Percentiles rank a stretch among this genome's conserved stretches.
These are phyloP conservation scores for Taurulus bubalis DNA, from an alignment of 2,113 vertebrate species.

Conservation along the genomic window DNA sequence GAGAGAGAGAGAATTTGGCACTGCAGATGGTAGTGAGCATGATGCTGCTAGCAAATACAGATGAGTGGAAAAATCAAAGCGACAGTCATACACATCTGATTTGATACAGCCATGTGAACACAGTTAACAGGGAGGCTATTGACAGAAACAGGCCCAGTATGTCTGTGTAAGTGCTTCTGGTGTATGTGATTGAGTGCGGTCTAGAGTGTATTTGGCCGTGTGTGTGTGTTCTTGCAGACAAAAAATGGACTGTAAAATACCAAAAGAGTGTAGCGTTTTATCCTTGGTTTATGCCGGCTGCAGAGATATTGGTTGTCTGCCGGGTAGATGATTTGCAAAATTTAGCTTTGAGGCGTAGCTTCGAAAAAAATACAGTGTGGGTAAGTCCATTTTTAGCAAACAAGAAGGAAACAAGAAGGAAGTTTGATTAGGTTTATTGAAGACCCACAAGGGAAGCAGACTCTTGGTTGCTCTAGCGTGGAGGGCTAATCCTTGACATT, in stretches of 20 bases:
- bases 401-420: background rate
- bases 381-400: slow-evolving; percentile 4
- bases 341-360: background rate
- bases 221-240: slow-evolving; percentile 12
- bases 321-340: background rate
- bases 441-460: background rate
- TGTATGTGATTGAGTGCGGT: slow-evolving; percentile 28
- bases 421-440: background rate
- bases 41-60: slow-evolving; percentile 57
- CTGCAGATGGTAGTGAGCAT: slow-evolving; percentile 29
- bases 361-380: background rate
- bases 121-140: slow-evolving; percentile 63
- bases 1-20: slow-evolving; percentile 43
- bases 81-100: slow-evolving; percentile 72
- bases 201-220: background rate
- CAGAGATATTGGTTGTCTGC: background rate
- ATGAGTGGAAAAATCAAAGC: slow-evolving; percentile 80
- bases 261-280: background rate
- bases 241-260: slow-evolving; percentile 20
- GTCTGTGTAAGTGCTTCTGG: slow-evolving; percentile 37
- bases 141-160: slow-evolving; percentile 54
- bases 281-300: background rate
- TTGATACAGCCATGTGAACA: slow-evolving; percentile 63
- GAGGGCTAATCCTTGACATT: background rate
- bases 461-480: background rate